These are phyloP conservation scores for Drosophila burlai DNA, from an alignment of 1,140 invertebrate species.

Conservation along the genomic window DNA sequence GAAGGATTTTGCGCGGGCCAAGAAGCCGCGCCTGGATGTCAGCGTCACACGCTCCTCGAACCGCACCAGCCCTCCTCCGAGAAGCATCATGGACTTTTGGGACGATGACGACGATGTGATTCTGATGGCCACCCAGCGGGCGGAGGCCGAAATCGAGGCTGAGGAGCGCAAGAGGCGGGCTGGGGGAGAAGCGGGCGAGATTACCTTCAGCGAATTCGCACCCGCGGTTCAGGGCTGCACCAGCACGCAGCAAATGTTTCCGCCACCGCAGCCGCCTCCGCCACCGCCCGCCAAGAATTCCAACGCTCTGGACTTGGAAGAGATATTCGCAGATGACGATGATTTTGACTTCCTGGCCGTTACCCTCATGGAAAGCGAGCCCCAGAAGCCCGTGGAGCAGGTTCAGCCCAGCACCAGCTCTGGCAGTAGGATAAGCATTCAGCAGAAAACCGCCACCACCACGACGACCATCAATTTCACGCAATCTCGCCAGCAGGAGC, in stretches of 20 bases:
- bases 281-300: slow-evolving; percentile 4
- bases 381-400: neutral
- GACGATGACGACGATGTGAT: slow-evolving; percentile 80
- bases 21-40: slow-evolving; percentile 74
- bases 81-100: slow-evolving; percentile 66
- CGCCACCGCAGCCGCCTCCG: slow-evolving; percentile 1
- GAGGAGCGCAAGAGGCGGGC: slow-evolving; percentile 27
- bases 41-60: slow-evolving; percentile 41
- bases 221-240: slow-evolving; percentile 49
- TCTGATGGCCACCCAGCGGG: slow-evolving; percentile 70
- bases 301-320: slow-evolving; percentile 36
- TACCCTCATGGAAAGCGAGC: slow-evolving; percentile 32
- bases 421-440: slow-evolving; percentile 7
- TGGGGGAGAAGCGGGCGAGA: slow-evolving; percentile 18
- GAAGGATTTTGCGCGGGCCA: slow-evolving; percentile 59
- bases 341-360: slow-evolving; percentile 55
- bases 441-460: slow-evolving; percentile 1
- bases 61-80: slow-evolving; percentile 13
- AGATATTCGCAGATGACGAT: slow-evolving; percentile 63
- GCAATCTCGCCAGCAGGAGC: slow-evolving; percentile 68
- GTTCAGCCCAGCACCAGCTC: slow-evolving; percentile 4
- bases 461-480: slow-evolving; percentile 30
- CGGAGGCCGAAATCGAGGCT: slow-evolving; percentile 56
- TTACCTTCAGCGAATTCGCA: slow-evolving; percentile 68
- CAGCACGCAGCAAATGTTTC: slow-evolving; percentile 68